Evolutionary conservation across 1,140 invertebrate genomes (phyloP), one percentile per base, ranked within the genome.

Genomic region (Rhopalosiphum maidis): DNA sequence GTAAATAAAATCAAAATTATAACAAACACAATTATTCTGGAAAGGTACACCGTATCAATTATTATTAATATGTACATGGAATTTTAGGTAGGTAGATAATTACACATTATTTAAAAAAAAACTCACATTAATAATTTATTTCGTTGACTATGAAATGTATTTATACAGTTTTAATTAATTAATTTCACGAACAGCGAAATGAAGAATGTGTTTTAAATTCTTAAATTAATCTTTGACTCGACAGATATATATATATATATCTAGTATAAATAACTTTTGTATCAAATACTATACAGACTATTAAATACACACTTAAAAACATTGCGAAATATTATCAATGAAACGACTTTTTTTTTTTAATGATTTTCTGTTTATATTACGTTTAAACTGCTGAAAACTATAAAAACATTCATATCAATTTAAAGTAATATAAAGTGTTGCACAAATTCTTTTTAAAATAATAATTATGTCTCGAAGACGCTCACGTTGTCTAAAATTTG

Each of bases 101-200:
- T 30, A 30, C n/a, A 18, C 4, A n/a, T 77, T 18, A n/a, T 35
- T 18, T n/a, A n/a, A n/a, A n/a, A n/a, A n/a, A n/a, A n/a, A n/a
- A n/a, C 15, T 15, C 15, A 51, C n/a, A 77, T 77, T 18, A 77
- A 23, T 77, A n/a, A n/a, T 77, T 35, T 77, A 77, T 68, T n/a
- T 68, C 4, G 4, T 30, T 2, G 30, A 18, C 30, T n/a, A 5
- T 18, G 30, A n/a, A 35, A n/a, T 5, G 4, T 68, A 68, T 68
- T 68, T 68, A 68, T n/a, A 77, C 60, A 77, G 18, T n/a, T 77
- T 77, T n/a, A 77, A 77, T 77, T n/a, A 77, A 77, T 77, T 77
- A 18, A 77, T 77, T 77, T 77, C 60, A 77, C 15, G 21, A 77
- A 77, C 15, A n/a, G 5, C 60, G 15, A 77, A n/a, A n/a, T 18